Base-by-base conservation (phyloP, 2,888 invertebrate species). In the Agrotis segetum region DNA sequence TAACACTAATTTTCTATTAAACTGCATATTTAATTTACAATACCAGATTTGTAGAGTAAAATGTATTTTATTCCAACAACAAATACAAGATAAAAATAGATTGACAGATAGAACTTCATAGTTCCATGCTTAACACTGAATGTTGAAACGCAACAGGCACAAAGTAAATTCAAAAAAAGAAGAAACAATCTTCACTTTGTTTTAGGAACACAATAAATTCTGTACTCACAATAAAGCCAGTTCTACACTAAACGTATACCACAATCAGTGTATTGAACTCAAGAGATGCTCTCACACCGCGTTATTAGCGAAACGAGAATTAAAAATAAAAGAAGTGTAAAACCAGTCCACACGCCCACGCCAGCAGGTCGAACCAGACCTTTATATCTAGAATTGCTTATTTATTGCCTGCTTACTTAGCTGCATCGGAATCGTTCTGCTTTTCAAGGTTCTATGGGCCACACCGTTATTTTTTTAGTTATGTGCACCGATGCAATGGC, bases 241-340 rank as follows among this genome's bases (percentile, higher is more conserved):
- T 64, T 64, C 66, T 76, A 74, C 69, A 79, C 66, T 73, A 69
- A 79, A 62, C 69, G 74, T 59, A 77, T 68, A 82, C 71, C 77
- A 83, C 88, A 83, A 85, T 84, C 86, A 76, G 89, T 83, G 78
- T 89, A 89, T 88, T 90, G 88, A 90, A 89, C 90, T 85, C 87
- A 81, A 76, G 53, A 85, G 88, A 89, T 89, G 89, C 88, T 86
- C 84, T 81, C 74, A 85, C 87, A 89, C 86, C 87, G 84, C 85
- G 85, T 86, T 90, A 91, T 92, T 90, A 91, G 91, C 91, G 87
- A 92, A 91, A 90, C 89, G 88, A 87, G 88, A 87, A 85, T 88
- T 88, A 88, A 85, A 85, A 85, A 85, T 82, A 86, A 84, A 84
- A 84, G 77, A 85, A 81, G 67, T 67, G 59, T 67, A 74, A 63